Evolutionary conservation across 2,888 invertebrate species (phyloP).

Genomic region (Charanyca ferruginea): DNA sequence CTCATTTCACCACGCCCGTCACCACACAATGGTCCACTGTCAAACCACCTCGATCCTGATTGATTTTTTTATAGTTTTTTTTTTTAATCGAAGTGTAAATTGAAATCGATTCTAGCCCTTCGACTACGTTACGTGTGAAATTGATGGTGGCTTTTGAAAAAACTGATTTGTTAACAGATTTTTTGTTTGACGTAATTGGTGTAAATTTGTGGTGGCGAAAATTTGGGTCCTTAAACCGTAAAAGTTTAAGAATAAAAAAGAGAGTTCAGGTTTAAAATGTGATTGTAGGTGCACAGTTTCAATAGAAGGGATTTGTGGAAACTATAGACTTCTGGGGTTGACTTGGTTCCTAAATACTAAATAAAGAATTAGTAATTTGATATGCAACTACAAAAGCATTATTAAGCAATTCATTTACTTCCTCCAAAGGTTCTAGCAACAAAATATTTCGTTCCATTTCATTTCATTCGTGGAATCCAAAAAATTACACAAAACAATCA

Average conservation of each 20-base stretch:
- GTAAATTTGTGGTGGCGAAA: conserved; percentile 26
- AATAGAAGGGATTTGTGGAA: background rate
- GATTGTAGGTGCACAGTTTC: background rate
- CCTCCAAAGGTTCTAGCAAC: conserved; percentile 28
- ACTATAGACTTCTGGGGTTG: background rate
- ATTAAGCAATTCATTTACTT: conserved; percentile 10
- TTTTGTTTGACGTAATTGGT: conserved; percentile 32
- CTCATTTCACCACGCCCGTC: conserved; percentile 86
- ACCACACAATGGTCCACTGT: conserved; percentile 83
- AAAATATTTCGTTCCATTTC: conserved; percentile 55
- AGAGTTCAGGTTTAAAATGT: background rate
- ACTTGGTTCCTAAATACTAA: background rate
- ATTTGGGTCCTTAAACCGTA: conserved; percentile 3
- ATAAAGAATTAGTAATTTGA: background rate
- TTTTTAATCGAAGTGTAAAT: conserved; percentile 81
- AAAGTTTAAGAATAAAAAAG: background rate
- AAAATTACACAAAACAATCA: conserved; percentile 64
- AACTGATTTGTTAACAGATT: conserved; percentile 63
- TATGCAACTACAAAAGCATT: background rate
- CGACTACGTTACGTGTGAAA: conserved; percentile 76
- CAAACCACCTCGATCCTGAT: conserved; percentile 86
- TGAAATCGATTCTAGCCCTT: conserved; percentile 85
- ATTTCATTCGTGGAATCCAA: conserved; percentile 60
- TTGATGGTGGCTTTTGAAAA: conserved; percentile 69
- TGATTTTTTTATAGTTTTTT: conserved; percentile 85